Base-by-base conservation (phyloP, 1,140 invertebrate species). In the Eurosta solidaginis region DNA sequence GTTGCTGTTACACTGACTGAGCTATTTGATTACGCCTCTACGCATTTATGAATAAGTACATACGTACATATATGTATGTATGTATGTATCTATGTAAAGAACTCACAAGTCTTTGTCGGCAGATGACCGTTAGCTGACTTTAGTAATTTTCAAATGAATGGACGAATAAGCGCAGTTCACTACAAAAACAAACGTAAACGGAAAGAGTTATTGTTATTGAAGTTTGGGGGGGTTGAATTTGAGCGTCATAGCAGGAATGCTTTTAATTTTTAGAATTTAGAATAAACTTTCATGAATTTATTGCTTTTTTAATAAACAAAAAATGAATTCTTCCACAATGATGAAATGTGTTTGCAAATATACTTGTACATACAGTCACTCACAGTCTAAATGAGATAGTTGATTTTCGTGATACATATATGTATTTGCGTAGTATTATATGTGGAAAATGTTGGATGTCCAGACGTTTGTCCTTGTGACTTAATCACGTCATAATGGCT, bases 291-390 rank as follows among this genome's bases (percentile, higher is more conserved):
- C 79, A 83, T 85, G 84, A 85, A 85, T 85, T 85, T 85, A 85
- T 85, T 85, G 84, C 84, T 83, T 85, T 85, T 85, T 85, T 85
- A 85, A 85, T 85, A 85, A 85, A 85, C 85, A 85, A 84, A 85
- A n/a, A 74, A 40, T 74, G 73, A 74, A 74, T 74, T 47, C 73
- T 20, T 29, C 36, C 7, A 5, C 33, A 40, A 36, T 68, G 59
- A 68, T 68, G 20, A 68, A 68, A 68, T 20, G 59, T 36, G n/a
- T 40, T 20, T 20, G 29, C 40, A 9, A 2, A 22, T n/a, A 3
- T 63, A 10, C 20, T 17, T 36, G 25, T n/a, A 3, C n/a, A n/a
- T n/a, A n/a, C n/a, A n/a, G n/a, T n/a, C n/a, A n/a, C n/a, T n/a
- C n/a, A n/a, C n/a, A n/a, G n/a, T n/a, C n/a, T n/a, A n/a, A n/a